Conservation (phyloP, 2,888 invertebrate species). For the Physocephala rufipes region DNA sequence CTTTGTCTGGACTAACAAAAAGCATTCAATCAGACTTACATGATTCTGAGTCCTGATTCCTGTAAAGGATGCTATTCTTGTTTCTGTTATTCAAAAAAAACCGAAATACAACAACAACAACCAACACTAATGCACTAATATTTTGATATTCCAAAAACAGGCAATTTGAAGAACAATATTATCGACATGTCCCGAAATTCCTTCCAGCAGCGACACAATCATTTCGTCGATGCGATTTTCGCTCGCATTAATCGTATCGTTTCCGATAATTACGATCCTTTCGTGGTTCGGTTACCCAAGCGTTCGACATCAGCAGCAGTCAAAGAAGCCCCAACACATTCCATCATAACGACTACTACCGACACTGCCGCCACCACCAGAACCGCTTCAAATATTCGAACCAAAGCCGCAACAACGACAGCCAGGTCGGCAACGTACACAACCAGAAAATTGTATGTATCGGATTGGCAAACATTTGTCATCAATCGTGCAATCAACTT, state of each 20-base stretch:
- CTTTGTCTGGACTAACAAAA: constrained; percentile 6
- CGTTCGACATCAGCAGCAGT: constrained; percentile 41
- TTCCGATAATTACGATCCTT: constrained; percentile 83
- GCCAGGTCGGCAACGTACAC: constrained; percentile 38
- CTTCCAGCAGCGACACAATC: constrained; percentile 83
- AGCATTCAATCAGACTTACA: not conserved
- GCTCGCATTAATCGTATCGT: constrained; percentile 83
- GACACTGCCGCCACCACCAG: no score
- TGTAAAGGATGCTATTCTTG: no score
- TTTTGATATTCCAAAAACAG: constrained; percentile 43
- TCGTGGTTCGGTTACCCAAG: constrained; percentile 71
- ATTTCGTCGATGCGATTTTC: constrained; percentile 84
- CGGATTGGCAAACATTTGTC: not conserved
- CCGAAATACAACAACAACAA: no score
- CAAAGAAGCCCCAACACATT: constrained; percentile 36
- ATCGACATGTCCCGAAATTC: constrained; percentile 62
- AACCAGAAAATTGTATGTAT: constrained; percentile 59
- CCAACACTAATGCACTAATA: not conserved
- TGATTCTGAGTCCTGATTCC: no score
- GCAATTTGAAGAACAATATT: constrained; percentile 62
- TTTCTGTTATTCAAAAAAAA: no score
- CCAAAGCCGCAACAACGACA: constrained; percentile 38
- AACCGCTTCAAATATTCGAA: no score
- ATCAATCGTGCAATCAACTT: constrained; percentile 13
- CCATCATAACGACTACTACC: not conserved